Conservation (phyloP, 2,888 invertebrate species). For the Entomobrya proxima region DNA sequence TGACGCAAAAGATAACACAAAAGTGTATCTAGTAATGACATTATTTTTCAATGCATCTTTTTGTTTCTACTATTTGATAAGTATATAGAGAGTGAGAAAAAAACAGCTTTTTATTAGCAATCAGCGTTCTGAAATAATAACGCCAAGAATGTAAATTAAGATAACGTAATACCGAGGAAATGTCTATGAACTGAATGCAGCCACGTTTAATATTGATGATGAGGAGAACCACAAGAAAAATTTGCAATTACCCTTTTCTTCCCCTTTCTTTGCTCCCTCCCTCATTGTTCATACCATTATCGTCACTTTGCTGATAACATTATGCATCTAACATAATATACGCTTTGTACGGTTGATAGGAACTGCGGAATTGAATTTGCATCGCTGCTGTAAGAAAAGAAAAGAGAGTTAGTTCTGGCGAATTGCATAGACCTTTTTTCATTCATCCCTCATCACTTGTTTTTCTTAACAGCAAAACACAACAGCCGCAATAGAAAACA, state of each 20-base stretch:
- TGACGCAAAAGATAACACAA: too few relatives aligned
- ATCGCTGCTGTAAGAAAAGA: too few relatives aligned
- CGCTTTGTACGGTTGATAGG: neutral
- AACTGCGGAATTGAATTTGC: neutral
- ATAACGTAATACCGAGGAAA: neutral
- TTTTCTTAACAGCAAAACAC: too few relatives aligned
- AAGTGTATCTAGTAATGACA: too few relatives aligned
- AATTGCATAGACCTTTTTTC: neutral
- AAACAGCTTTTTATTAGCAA: slow-evolving; percentile 4
- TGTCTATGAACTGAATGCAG: neutral
- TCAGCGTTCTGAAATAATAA: neutral
- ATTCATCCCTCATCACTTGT: neutral
- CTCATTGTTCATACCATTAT: neutral
- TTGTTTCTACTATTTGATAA: too few relatives aligned
- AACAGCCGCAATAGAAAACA: neutral
- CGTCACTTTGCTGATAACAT: neutral
- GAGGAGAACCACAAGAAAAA: neutral
- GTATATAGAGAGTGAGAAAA: too few relatives aligned
- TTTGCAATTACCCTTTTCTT: neutral
- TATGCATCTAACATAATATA: neutral
- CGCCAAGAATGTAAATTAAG: neutral
- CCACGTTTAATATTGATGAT: neutral
- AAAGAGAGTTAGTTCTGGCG: neutral
- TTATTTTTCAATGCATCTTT: too few relatives aligned
- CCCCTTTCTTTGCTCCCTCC: neutral